Evolutionary conservation across 2,888 invertebrate genomes (phyloP).

Genomic region (Pterostichus niger): DNA sequence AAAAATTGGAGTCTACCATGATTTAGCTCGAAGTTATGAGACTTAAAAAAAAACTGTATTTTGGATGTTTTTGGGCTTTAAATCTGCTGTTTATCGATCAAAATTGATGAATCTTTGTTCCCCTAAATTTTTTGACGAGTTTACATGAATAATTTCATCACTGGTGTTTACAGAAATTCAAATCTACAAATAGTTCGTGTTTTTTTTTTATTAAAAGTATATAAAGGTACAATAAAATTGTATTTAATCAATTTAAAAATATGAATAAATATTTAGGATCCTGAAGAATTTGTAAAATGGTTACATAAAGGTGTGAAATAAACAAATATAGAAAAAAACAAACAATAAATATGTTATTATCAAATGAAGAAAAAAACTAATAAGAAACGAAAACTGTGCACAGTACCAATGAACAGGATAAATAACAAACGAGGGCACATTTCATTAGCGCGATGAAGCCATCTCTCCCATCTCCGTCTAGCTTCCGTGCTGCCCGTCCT

Average conservation of each 20-base stretch:
- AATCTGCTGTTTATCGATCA: too few relatives aligned
- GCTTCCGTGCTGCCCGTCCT: background rate
- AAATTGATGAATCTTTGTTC: too few relatives aligned
- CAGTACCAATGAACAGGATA: conserved; percentile 51
- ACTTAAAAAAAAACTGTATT: too few relatives aligned
- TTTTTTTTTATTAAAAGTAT: too few relatives aligned
- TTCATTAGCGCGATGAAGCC: conserved; percentile 67
- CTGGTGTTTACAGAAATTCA: too few relatives aligned
- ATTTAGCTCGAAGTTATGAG: too few relatives aligned
- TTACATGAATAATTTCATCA: too few relatives aligned
- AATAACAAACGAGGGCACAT: conserved; percentile 46
- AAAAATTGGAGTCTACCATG: too few relatives aligned
- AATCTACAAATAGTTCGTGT: too few relatives aligned
- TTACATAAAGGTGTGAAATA: background rate
- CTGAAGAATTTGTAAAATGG: background rate
- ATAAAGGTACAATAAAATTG: too few relatives aligned
- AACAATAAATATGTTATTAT: background rate
- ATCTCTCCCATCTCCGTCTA: conserved; percentile 30
- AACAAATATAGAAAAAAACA: background rate
- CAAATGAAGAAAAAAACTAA: background rate
- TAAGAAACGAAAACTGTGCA: conserved; percentile 3
- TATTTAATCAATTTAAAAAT: background rate
- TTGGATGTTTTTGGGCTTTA: too few relatives aligned
- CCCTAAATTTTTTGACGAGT: too few relatives aligned
- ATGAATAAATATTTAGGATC: background rate